Evolutionary conservation across 2,888 invertebrate species (phyloP), one percentile per base, ranked within the genome.

Genomic region (Cephus nigrinus): DNA sequence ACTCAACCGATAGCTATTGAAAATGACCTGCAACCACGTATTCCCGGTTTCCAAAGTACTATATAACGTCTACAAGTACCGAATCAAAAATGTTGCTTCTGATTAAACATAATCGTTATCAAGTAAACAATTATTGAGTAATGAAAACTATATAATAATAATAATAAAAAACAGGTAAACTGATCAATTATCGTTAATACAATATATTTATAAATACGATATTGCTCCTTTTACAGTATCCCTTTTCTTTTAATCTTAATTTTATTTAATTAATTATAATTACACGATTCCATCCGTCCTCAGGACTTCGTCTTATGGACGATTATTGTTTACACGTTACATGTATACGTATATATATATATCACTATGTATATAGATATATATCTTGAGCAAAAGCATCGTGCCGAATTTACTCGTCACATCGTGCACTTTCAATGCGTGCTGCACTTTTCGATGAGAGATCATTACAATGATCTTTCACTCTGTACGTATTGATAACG

Each of bases 311-410:
- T 40, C 40, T 40, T 40, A 15, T 15, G 40, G 40, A 40, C 40
- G 40, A 40, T 55, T 55, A 55, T 55, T 55, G 23, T 55, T 55
- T 55, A 55, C 55, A 55, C 23, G 55, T 55, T 55, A 55, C 2
- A 55, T 55, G 9, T 23, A 55, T 55, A 55, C 23, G 35, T 55
- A 55, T 40, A 40, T 55, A 23, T 40, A 55, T 55, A 23, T 55
- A 9, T 55, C 23, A 23, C 9, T 23, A 55, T 23, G 55, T 55
- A 55, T 23, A 55, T 55, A 23, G 40, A 55, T 55, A 23, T 40
- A 40, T 55, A 23, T 55, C 55, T 77, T 77, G 77, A 77, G 77
- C 77, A 77, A 77, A 76, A 77, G 74, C 77, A 77, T 75, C 75
- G 31, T 73, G 73, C 76, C 55, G 55, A 55, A 55, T 55, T 55